Conservation (phyloP, 2,888 invertebrate genomes). For the Bellardia pandia region DNA sequence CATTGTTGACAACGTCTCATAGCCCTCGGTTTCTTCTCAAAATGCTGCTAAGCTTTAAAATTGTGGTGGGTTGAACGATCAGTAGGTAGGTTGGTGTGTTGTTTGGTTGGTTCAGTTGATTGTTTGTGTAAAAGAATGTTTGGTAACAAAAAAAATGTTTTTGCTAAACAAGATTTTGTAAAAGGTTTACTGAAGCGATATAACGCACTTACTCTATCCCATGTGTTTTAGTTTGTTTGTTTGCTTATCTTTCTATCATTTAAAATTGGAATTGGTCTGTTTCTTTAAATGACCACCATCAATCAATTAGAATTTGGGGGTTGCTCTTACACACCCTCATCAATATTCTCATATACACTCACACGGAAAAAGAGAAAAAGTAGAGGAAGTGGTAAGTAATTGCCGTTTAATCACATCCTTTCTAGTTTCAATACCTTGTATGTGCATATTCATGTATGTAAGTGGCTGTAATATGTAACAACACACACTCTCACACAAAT, state of each 20-base stretch:
- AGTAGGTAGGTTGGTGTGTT: conserved; percentile 17
- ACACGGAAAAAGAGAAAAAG: conserved; percentile 60
- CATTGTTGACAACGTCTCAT: conserved; percentile 35
- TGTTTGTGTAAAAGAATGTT: conserved; percentile 66
- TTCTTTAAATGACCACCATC: conserved; percentile 66
- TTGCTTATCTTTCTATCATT: conserved; percentile 63
- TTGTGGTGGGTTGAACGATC: conserved; percentile 13
- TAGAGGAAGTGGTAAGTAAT: conserved; percentile 63
- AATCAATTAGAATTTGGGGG: conserved; percentile 69
- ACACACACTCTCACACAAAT: conserved; percentile 49
- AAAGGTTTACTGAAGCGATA: conserved; percentile 70
- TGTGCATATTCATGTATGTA: conserved; percentile 22
- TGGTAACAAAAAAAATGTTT: conserved; percentile 72
- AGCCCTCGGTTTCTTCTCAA: conserved; percentile 41
- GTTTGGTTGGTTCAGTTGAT: conserved; percentile 51
- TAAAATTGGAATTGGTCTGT: conserved; percentile 55
- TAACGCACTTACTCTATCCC: conserved; percentile 72
- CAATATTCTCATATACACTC: conserved; percentile 61
- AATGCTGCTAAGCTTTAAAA: conserved; percentile 27
- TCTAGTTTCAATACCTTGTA: conserved; percentile 57
- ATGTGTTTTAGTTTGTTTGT: conserved; percentile 49
- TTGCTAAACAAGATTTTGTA: conserved; percentile 71
- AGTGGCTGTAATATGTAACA: conserved; percentile 59
- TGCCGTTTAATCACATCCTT: conserved; percentile 63
- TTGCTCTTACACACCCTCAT: conserved; percentile 65